Evolutionary conservation across 2,113 vertebrate species (phyloP).

Genomic region (Sander vitreus): DNA sequence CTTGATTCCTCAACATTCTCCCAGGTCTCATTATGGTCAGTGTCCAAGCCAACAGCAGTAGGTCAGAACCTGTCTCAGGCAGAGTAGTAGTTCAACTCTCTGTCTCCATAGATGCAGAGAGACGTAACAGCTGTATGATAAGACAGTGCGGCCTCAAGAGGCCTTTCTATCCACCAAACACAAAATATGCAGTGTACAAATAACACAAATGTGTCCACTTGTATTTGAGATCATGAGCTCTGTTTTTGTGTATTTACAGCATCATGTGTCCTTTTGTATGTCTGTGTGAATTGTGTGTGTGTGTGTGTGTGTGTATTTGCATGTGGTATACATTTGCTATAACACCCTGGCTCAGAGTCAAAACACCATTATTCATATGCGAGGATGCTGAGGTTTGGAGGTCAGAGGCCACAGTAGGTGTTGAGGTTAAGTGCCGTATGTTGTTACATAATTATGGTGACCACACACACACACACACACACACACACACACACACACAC

Average conservation of each 20-base stretch:
- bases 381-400: conserved; percentile 21
- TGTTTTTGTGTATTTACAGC: no score
- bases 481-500: conserved; percentile 3
- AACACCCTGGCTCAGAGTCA: neutral
- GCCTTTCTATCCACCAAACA: neutral
- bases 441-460: conserved; percentile 19
- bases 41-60: no score
- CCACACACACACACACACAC: conserved; percentile 7
- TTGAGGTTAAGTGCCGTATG: neutral
- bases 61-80: no score
- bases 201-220: neutral
- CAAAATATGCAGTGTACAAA: neutral
- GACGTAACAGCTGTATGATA: no score
- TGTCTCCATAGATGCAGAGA: no score
- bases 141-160: no score
- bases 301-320: neutral
- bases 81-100: no score
- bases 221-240: no score
- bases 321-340: neutral
- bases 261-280: no score
- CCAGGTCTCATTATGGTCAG: no score
- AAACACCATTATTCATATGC: conserved; percentile 19
- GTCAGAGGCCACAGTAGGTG: conserved; percentile 10
- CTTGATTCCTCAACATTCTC: neutral
- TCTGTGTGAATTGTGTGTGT: neutral